These are phyloP conservation scores for Corydoras maculifer DNA, from an alignment of 2,113 vertebrate species.

Conservation along the genomic window DNA sequence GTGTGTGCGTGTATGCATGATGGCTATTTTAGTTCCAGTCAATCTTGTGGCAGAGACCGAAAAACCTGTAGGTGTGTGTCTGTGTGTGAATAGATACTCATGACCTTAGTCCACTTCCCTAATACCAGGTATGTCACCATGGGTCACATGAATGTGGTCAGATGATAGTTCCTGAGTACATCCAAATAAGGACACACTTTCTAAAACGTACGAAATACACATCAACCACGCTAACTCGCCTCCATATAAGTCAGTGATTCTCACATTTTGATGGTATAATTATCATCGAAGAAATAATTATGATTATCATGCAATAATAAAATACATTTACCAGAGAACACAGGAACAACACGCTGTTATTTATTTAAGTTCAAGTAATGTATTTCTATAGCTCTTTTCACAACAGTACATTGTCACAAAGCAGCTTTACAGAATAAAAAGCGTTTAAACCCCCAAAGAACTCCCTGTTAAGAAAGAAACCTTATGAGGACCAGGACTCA, in stretches of 20 bases:
- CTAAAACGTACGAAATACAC: background rate
- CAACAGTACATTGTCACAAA: no score
- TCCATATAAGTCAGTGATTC: background rate
- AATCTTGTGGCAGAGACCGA: slow-evolving; percentile 26
- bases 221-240: background rate
- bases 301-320: no score
- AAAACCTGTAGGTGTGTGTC: slow-evolving; percentile 31
- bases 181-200: slow-evolving; percentile 22
- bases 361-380: no score
- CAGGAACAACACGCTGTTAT: no score
- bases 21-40: slow-evolving; percentile 26
- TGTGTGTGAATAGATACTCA: slow-evolving; percentile 18
- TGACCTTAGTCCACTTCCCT: slow-evolving; percentile 29
- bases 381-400: no score
- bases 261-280: no score
- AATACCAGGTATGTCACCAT: slow-evolving; percentile 30
- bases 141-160: slow-evolving; percentile 31
- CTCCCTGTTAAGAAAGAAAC: no score
- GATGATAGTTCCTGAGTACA: slow-evolving; percentile 17
- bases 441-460: no score
- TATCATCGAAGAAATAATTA: no score
- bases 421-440: no score
- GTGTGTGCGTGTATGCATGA: background rate
- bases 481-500: no score
- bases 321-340: no score